These are phyloP conservation scores for Barnardius zonarius DNA, from an alignment of 2,113 vertebrate genomes.

Conservation along the genomic window DNA sequence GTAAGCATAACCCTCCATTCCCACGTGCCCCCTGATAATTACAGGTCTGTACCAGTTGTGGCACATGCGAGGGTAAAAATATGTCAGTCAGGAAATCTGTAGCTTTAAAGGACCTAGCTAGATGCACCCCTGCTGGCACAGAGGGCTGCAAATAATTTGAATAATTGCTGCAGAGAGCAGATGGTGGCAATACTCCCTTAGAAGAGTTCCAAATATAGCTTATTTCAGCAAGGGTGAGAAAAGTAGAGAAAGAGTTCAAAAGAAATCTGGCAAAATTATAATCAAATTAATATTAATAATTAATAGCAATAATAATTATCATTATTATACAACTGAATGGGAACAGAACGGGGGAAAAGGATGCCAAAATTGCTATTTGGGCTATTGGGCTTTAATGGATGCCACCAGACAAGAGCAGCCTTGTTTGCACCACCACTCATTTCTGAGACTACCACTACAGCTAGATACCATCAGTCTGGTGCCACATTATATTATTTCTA, in stretches of 20 bases:
- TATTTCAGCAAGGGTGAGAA: not conserved
- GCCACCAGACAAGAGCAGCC: not conserved
- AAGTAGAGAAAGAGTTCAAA: not conserved
- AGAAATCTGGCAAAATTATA: not conserved
- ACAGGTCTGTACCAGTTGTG: not conserved
- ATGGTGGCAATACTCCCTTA: not conserved
- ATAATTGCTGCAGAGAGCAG: constrained; percentile 26
- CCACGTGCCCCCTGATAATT: not conserved
- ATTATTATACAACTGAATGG: not conserved
- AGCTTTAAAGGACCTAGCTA: not conserved
- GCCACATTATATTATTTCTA: not conserved
- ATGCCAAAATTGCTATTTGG: not conserved
- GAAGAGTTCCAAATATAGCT: not conserved
- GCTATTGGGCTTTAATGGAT: not conserved
- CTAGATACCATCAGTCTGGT: no score
- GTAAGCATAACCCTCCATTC: not conserved
- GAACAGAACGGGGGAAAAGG: not conserved
- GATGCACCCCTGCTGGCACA: not conserved
- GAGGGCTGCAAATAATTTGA: constrained; percentile 18
- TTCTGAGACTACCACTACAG: not conserved
- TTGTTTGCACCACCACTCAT: not conserved
- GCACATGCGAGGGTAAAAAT: not conserved
- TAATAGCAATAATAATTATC: not conserved
- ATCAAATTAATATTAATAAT: not conserved
- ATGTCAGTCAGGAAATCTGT: not conserved